These are phyloP conservation scores for Heliconius hewitsoni DNA, from an alignment of 1,140 invertebrate genomes.

Conservation along the genomic window DNA sequence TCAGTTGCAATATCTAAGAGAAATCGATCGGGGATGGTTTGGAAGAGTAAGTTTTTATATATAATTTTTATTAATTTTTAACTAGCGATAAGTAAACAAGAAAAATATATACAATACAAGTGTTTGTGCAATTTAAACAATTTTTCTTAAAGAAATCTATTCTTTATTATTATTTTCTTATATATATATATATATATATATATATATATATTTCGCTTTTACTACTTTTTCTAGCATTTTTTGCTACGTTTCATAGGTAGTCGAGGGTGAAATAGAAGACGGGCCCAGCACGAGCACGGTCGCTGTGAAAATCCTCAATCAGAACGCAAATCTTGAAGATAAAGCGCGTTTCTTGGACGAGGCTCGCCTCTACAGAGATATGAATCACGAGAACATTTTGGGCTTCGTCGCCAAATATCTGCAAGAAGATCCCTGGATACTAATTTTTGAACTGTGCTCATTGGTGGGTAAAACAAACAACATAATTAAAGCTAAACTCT, in stretches of 20 bases:
- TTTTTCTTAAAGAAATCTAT: too few species aligned
- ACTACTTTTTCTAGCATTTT: too few species aligned
- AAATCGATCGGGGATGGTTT: conserved; percentile 93
- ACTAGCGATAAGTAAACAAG: too few species aligned
- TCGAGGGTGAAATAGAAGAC: conserved; percentile 84
- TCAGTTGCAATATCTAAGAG: conserved; percentile 90
- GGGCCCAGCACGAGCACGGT: conserved; percentile 57
- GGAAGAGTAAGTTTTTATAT: conserved; percentile 84
- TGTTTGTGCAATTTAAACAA: too few species aligned
- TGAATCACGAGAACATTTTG: conserved; percentile 82
- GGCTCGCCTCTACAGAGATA: conserved; percentile 83
- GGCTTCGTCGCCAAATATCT: conserved; percentile 80
- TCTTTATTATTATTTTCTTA: neutral
- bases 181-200: neutral
- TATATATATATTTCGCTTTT: neutral
- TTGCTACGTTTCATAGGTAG: conserved; percentile 78
- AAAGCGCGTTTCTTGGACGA: conserved; percentile 87
- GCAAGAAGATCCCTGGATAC: conserved; percentile 83
- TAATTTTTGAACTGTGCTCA: conserved; percentile 84
- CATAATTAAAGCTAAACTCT: neutral
- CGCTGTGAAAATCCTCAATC: conserved; percentile 86
- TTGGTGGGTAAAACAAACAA: conserved; percentile 50
- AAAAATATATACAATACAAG: too few species aligned
- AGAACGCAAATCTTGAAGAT: conserved; percentile 85
- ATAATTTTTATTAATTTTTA: neutral